Conservation (phyloP, 53 echinoderm and acorn worm species). For the Crossaster papposus region DNA sequence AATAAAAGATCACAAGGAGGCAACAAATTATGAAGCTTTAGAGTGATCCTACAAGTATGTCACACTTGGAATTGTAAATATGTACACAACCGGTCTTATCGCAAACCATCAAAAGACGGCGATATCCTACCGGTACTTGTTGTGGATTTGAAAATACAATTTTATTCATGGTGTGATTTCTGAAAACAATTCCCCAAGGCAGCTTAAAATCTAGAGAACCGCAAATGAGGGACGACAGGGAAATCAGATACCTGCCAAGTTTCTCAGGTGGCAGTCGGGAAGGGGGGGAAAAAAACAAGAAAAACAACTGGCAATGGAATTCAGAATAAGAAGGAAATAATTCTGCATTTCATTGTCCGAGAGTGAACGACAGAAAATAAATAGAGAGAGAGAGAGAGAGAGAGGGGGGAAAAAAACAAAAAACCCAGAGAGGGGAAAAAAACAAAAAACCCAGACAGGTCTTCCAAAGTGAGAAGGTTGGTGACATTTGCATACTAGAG, state of each 20-base stretch:
- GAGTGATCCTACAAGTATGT: too few relatives aligned
- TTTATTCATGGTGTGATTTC: constrained; percentile 17
- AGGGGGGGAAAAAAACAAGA: background rate
- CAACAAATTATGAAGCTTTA: too few relatives aligned
- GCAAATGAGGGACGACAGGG: background rate
- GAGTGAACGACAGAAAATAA: too few relatives aligned
- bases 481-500: constrained; percentile 62
- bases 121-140: background rate
- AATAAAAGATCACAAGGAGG: background rate
- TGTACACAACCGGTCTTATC: background rate
- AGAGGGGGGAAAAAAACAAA: too few relatives aligned
- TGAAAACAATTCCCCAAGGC: background rate
- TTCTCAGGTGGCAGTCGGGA: background rate
- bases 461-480: background rate
- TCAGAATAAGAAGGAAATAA: background rate
- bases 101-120: background rate
- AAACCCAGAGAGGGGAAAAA: too few relatives aligned
- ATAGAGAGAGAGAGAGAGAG: too few relatives aligned
- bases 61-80: background rate
- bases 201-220: background rate
- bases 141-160: background rate
- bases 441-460: background rate
- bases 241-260: constrained; percentile 12
- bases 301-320: constrained; percentile 25
- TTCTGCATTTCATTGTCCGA: constrained; percentile 19